These are phyloP conservation scores for Lymantria monacha DNA, from an alignment of 2,888 invertebrate species.

Conservation along the genomic window DNA sequence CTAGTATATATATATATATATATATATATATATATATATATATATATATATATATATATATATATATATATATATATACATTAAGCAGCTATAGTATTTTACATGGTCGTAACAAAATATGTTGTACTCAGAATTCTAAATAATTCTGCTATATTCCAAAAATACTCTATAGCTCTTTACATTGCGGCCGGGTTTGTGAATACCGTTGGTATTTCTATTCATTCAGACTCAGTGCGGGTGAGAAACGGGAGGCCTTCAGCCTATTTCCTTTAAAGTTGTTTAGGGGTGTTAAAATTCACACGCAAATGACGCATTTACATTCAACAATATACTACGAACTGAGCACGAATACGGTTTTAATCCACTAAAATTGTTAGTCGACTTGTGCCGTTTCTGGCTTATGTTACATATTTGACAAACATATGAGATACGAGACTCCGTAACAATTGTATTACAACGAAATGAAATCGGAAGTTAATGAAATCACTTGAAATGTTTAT, in stretches of 20 bases:
- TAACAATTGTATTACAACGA: no score
- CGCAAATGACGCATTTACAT: slow-evolving; percentile 27
- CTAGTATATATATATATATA: no score
- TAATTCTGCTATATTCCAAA: slow-evolving; percentile 18
- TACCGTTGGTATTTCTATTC: slow-evolving; percentile 19
- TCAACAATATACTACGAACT: slow-evolving; percentile 19
- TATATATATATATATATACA: no score
- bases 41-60: no score
- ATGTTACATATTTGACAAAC: no score
- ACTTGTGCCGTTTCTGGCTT: slow-evolving; percentile 44
- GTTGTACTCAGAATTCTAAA: slow-evolving; percentile 5
- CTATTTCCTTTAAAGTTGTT: neutral
- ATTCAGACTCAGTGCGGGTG: slow-evolving; percentile 12
- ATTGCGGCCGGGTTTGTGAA: slow-evolving; percentile 4
- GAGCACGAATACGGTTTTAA: slow-evolving; percentile 19
- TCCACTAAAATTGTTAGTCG: slow-evolving; percentile 10
- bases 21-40: no score
- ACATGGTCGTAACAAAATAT: slow-evolving; percentile 20
- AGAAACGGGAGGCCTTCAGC: neutral
- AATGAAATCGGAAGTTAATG: no score
- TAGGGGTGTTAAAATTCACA: slow-evolving; percentile 26
- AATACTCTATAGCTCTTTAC: slow-evolving; percentile 22
- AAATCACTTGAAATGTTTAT: no score
- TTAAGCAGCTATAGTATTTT: no score
- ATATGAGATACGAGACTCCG: no score